These are phyloP conservation scores for Endotricha flammealis DNA, from an alignment of 2,888 invertebrate genomes.

Conservation along the genomic window DNA sequence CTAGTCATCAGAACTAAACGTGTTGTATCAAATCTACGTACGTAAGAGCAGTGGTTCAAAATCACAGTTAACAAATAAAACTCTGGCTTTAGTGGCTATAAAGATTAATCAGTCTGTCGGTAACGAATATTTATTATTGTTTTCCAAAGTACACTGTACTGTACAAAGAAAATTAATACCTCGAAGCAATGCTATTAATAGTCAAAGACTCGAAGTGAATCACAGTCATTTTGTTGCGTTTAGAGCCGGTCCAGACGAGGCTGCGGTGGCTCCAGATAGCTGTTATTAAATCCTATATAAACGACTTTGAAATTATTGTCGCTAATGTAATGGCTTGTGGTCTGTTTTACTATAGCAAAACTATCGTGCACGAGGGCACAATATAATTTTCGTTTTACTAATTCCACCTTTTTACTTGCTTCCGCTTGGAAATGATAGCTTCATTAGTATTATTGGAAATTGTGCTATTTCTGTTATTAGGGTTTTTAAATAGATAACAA, in stretches of 20 bases:
- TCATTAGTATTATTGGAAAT: no score
- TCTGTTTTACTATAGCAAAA: neutral
- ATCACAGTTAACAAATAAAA: no score
- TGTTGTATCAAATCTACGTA: no score
- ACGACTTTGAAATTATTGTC: conserved; percentile 11
- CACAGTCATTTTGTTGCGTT: conserved; percentile 2
- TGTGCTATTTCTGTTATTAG: no score
- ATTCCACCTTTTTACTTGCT: neutral
- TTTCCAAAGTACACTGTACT: neutral
- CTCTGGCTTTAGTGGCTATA: no score
- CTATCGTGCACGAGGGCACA: conserved; percentile 4
- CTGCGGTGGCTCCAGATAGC: conserved; percentile 9
- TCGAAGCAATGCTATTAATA: neutral
- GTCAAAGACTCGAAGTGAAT: conserved; percentile 4
- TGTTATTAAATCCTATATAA: conserved; percentile 13
- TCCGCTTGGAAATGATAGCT: no score
- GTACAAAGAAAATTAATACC: neutral
- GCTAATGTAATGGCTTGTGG: conserved; percentile 7
- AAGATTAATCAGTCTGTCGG: no score
- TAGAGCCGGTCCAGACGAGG: neutral
- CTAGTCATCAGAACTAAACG: no score
- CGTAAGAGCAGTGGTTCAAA: no score
- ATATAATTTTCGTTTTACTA: neutral
- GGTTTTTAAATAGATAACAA: no score
- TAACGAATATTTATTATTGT: no score